Evolutionary conservation across 2,113 vertebrate genomes (phyloP).

Genomic region (Osmerus mordax): DNA sequence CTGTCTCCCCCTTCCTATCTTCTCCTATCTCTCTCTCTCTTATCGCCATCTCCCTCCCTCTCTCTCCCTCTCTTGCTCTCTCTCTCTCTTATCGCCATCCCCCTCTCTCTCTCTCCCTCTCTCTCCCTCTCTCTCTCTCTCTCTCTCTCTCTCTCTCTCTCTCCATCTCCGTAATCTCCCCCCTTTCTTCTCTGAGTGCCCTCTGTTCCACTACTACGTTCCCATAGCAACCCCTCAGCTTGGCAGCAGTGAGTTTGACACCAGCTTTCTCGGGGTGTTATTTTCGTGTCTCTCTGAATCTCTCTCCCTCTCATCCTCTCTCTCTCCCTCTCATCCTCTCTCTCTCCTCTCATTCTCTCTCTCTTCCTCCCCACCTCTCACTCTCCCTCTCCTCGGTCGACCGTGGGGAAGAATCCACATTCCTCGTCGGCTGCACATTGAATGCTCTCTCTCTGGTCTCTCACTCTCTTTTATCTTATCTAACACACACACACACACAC

Average conservation of each 20-base stretch:
- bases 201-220: conserved; percentile 39
- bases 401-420: too few relatives aligned
- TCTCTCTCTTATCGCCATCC: too few relatives aligned
- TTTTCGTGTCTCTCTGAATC: not conserved
- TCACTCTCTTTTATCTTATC: not conserved
- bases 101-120: not conserved
- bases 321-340: not conserved
- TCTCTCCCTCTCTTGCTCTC: too few relatives aligned
- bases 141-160: too few relatives aligned
- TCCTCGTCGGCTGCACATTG: too few relatives aligned
- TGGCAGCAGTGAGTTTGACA: conserved; percentile 39
- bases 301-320: not conserved
- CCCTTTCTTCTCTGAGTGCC: not conserved
- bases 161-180: not conserved
- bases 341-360: not conserved
- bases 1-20: too few relatives aligned
- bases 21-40: too few relatives aligned
- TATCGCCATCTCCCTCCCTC: not conserved
- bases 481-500: not conserved
- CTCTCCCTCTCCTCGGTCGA: too few relatives aligned
- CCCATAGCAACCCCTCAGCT: conserved; percentile 44
- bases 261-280: not conserved
- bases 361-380: not conserved
- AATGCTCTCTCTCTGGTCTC: too few relatives aligned
- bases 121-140: not conserved